Evolutionary conservation across 2,113 vertebrate genomes (phyloP).

Genomic region (Corydoras maculifer): DNA sequence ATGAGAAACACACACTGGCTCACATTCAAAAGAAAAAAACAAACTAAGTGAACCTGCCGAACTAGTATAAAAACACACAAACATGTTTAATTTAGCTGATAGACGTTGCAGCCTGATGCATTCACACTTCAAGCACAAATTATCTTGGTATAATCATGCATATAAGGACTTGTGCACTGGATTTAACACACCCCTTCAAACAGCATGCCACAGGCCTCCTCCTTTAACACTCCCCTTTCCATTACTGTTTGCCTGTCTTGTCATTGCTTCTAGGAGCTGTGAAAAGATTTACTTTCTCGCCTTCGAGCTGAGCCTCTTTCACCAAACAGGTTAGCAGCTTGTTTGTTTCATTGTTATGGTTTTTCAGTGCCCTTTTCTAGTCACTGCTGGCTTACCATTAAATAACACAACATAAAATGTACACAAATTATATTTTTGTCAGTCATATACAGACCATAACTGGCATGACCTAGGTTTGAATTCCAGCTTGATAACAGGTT

Average conservation of each 20-base stretch:
- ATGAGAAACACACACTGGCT: slow-evolving; percentile 32
- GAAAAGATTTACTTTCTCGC: slow-evolving; percentile 33
- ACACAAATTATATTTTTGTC: slow-evolving; percentile 10
- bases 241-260: slow-evolving; percentile 23
- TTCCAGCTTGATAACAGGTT: background rate
- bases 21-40: background rate
- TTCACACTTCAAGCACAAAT: background rate
- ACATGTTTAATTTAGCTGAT: slow-evolving; percentile 15
- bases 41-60: background rate
- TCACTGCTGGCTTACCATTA: slow-evolving; percentile 12
- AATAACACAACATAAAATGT: background rate
- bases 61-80: slow-evolving; percentile 21
- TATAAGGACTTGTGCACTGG: slow-evolving; percentile 4
- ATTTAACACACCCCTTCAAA: slow-evolving; percentile 7
- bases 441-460: background rate
- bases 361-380: slow-evolving; percentile 32
- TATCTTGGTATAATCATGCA: slow-evolving; percentile 3
- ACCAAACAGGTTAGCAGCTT: slow-evolving; percentile 60
- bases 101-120: slow-evolving; percentile 4
- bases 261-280: slow-evolving; percentile 13
- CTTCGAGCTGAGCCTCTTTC: slow-evolving; percentile 41
- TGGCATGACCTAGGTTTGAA: background rate
- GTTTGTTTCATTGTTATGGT: slow-evolving; percentile 56
- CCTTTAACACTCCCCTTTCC: slow-evolving; percentile 30
- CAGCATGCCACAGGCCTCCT: slow-evolving; percentile 34